phyloP scores from a whole-genome alignment of 2,797 vertebrate species.

The Propithecus deckenii region DNA sequence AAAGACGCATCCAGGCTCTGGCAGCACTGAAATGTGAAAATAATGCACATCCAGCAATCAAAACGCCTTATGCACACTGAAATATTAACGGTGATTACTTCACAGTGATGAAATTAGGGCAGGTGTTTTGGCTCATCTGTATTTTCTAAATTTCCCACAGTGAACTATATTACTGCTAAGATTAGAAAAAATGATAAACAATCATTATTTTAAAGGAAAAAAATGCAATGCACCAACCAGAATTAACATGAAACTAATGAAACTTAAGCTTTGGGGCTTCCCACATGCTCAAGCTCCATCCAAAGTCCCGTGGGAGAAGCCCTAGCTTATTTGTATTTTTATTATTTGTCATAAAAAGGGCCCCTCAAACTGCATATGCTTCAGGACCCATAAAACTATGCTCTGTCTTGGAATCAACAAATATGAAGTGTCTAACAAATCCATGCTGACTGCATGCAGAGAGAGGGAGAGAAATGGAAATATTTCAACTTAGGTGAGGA shows the following conservation, averaged over 20 bases:
- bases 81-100: neutral
- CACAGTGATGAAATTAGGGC: neutral
- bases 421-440: neutral
- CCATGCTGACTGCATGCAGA: neutral
- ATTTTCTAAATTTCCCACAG: slow-evolving; percentile 16
- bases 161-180: neutral
- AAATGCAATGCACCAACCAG: neutral
- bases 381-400: neutral
- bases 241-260: neutral
- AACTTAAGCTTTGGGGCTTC: neutral
- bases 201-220: neutral
- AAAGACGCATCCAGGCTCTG: neutral
- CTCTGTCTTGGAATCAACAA: neutral
- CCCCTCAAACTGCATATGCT: neutral
- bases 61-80: neutral
- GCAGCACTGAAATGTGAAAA: neutral
- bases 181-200: neutral
- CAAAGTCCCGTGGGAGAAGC: neutral
- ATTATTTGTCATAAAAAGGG: neutral
- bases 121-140: neutral
- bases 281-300: neutral
- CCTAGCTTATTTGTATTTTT: neutral
- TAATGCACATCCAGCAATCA: neutral
- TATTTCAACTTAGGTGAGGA: neutral
- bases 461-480: neutral